Percentiles rank a stretch among this genome's conserved stretches.
phyloP scores from a whole-genome alignment of 2,888 invertebrate genomes.

The Charanyca ferruginea region DNA sequence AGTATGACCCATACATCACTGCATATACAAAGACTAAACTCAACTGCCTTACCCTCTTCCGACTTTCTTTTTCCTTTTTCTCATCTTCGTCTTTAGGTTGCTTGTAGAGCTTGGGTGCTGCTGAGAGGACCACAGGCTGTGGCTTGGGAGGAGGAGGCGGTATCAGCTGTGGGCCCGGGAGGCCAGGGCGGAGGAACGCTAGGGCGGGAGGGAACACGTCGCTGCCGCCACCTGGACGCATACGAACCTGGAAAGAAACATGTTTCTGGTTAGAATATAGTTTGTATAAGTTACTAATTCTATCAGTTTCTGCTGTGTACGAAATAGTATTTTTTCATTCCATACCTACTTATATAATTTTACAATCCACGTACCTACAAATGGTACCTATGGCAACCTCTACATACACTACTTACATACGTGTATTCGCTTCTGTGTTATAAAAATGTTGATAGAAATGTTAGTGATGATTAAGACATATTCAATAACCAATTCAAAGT shows the following conservation, averaged over 20 bases:
- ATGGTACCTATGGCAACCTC: too few relatives aligned
- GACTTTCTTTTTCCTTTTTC: constrained; percentile 80
- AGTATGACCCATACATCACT: too few relatives aligned
- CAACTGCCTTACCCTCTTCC: constrained; percentile 78
- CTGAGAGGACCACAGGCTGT: constrained; percentile 93
- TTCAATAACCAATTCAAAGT: too few relatives aligned
- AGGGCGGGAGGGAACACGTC: constrained; percentile 82
- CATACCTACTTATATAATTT: too few relatives aligned
- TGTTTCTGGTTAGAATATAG: not conserved
- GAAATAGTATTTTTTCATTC: not conserved
- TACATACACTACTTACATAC: too few relatives aligned
- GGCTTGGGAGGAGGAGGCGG: constrained; percentile 86
- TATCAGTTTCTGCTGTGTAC: not conserved
- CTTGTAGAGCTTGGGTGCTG: constrained; percentile 93
- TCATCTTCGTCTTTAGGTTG: constrained; percentile 86
- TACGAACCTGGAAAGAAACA: constrained; percentile 60
- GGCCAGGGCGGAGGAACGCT: constrained; percentile 80
- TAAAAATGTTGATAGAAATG: too few relatives aligned
- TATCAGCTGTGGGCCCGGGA: constrained; percentile 84
- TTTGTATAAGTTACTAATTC: not conserved
- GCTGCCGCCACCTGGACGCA: constrained; percentile 66
- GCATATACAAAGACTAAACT: too few relatives aligned
- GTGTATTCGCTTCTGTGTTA: too few relatives aligned
- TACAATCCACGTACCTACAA: too few relatives aligned
- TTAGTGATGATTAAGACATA: too few relatives aligned